These are phyloP conservation scores for Channa argus DNA, from an alignment of 2,113 vertebrate genomes.

Conservation along the genomic window DNA sequence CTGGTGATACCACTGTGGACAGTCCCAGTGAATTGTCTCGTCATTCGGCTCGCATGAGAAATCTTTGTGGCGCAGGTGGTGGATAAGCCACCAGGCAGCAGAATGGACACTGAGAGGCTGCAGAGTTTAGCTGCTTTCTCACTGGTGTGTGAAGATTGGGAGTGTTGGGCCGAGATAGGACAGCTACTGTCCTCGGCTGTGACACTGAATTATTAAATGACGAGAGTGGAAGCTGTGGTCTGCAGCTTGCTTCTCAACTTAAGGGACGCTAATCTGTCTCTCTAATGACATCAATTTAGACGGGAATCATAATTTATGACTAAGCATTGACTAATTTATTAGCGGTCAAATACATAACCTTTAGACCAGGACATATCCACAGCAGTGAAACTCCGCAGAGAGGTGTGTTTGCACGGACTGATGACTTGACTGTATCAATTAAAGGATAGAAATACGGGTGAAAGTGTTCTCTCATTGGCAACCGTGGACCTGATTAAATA, in stretches of 20 bases:
- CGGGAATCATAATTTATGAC: not conserved
- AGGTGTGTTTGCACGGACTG: conserved; percentile 6
- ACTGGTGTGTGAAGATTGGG: conserved; percentile 11
- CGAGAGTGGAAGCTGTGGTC: not conserved
- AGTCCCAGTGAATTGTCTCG: conserved; percentile 7
- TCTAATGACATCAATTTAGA: conserved; percentile 1
- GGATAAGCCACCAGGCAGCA: not conserved
- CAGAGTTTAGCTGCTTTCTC: conserved; percentile 13
- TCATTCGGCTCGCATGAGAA: conserved; percentile 8
- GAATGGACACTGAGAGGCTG: conserved; percentile 2
- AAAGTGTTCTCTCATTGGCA: not conserved
- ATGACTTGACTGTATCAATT: conserved; percentile 15
- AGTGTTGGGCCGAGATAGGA: not conserved
- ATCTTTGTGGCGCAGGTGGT: conserved; percentile 14
- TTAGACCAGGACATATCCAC: not conserved
- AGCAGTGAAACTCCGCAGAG: not conserved
- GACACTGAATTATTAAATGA: conserved; percentile 1
- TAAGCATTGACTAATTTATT: not conserved
- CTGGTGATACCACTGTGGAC: not conserved
- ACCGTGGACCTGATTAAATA: conserved; percentile 44
- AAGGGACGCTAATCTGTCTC: not conserved
- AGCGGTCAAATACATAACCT: conserved; percentile 2
- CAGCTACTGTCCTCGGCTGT: not conserved
- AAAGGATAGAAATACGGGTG: conserved; percentile 12
- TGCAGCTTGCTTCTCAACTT: not conserved